Evolutionary conservation across 2,113 vertebrate genomes (phyloP).

Genomic region (Protobothrops mucrosquamatus): DNA sequence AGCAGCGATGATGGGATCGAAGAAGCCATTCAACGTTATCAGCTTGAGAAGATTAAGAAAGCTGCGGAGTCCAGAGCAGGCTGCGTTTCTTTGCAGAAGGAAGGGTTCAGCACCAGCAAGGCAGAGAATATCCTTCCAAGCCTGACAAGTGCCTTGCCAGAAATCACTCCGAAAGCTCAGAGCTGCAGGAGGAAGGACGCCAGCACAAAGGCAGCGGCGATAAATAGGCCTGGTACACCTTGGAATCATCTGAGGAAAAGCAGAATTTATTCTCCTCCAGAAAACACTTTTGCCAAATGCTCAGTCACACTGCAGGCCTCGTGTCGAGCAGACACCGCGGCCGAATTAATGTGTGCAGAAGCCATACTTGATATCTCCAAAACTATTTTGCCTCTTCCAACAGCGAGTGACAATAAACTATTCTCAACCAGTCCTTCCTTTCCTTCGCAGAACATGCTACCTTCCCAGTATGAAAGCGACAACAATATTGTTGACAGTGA

Average conservation of each 20-base stretch:
- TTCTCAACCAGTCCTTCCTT: conserved; percentile 39
- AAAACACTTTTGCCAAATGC: conserved; percentile 23
- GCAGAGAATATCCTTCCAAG: conserved; percentile 18
- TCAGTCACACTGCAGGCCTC: conserved; percentile 22
- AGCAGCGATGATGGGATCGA: conserved; percentile 92
- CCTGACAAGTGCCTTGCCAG: conserved; percentile 61
- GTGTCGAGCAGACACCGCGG: conserved; percentile 80
- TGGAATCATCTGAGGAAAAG: conserved; percentile 48
- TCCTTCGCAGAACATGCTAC: conserved; percentile 5
- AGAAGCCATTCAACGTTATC: conserved; percentile 89
- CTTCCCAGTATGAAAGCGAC: conserved; percentile 67
- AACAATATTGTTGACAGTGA: conserved; percentile 88
- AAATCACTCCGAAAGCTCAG: conserved; percentile 51
- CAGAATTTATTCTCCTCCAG: conserved; percentile 21
- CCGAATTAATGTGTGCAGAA: conserved; percentile 93
- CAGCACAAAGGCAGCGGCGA: conserved; percentile 45
- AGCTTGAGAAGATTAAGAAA: conserved; percentile 82
- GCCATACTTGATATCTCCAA: conserved; percentile 98
- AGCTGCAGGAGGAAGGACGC: conserved; percentile 67
- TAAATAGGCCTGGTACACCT: conserved; percentile 13
- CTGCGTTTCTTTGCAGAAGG: conserved; percentile 50
- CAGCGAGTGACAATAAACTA: conserved; percentile 53
- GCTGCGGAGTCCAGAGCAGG: conserved; percentile 41
- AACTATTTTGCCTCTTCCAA: conserved; percentile 80
- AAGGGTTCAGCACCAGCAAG: conserved; percentile 46